These are phyloP conservation scores for Cyrtorhinus lividipennis DNA, from an alignment of 1,140 invertebrate genomes.

Conservation along the genomic window DNA sequence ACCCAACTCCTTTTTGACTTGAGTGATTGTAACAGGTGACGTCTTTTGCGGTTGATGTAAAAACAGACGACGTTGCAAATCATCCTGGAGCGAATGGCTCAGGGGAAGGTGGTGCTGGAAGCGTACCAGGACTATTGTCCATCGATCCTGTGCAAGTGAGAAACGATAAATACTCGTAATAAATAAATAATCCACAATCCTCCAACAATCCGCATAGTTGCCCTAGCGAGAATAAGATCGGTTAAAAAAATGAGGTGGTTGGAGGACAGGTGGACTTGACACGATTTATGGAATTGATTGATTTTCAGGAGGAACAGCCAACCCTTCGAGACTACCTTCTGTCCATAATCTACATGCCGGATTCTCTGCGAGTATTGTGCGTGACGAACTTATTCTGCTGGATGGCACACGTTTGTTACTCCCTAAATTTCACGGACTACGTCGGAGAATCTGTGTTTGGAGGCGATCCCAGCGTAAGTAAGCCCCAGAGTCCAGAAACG, in stretches of 20 bases:
- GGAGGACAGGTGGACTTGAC: too few species aligned
- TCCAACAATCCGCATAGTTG: too few species aligned
- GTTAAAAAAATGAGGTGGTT: too few species aligned
- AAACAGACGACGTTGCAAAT: not conserved
- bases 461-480: conserved; percentile 67
- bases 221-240: too few species aligned
- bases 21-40: not conserved
- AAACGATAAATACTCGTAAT: too few species aligned
- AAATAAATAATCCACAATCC: too few species aligned
- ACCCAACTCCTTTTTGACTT: too few species aligned
- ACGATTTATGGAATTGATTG: too few species aligned
- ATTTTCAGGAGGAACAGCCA: conserved; percentile 18
- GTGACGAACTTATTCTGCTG: conserved; percentile 91
- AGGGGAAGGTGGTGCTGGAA: too few species aligned
- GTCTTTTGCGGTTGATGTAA: not conserved
- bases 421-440: conserved; percentile 93
- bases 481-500: conserved; percentile 1
- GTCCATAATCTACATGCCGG: conserved; percentile 81
- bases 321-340: conserved; percentile 61
- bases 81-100: not conserved
- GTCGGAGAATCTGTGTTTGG: conserved; percentile 89
- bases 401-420: conserved; percentile 96
- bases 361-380: conserved; percentile 71
- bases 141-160: too few species aligned
- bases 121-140: too few species aligned